Percentiles rank a stretch among this genome's conserved stretches.
Conservation (phyloP, 1,140 invertebrate genomes). For the Drosophila punjabiensis region DNA sequence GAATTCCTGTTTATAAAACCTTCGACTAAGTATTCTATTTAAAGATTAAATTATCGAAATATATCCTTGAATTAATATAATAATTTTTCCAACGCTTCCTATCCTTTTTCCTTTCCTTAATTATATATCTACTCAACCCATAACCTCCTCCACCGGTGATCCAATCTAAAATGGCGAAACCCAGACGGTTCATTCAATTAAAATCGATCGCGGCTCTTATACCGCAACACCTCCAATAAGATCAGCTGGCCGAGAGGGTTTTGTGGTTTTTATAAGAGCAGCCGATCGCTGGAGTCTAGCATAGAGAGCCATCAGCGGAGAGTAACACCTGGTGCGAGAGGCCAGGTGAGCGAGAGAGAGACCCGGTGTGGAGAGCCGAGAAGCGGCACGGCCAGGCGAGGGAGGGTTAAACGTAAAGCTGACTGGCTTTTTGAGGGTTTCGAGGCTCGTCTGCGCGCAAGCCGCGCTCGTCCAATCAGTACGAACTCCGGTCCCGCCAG, state of each 20-base stretch:
- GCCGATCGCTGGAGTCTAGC: conserved; percentile 12
- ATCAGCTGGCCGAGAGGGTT: conserved; percentile 55
- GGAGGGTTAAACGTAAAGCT: conserved; percentile 56
- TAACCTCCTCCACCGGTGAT: conserved; percentile 36
- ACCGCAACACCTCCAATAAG: conserved; percentile 69
- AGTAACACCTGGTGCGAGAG: conserved; percentile 29
- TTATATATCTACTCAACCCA: not conserved
- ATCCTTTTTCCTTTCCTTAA: not conserved
- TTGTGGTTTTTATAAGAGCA: conserved; percentile 32
- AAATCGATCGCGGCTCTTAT: conserved; percentile 44
- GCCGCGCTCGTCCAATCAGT: conserved; percentile 84
- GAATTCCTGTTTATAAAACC: no score
- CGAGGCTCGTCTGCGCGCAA: conserved; percentile 82
- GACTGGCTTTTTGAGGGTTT: conserved; percentile 61
- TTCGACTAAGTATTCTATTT: no score
- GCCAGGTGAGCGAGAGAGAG: conserved; percentile 31
- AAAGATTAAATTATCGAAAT: no score
- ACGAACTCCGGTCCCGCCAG: conserved; percentile 84
- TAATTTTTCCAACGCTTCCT: no score
- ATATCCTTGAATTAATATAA: no score
- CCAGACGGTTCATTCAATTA: conserved; percentile 45
- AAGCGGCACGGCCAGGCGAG: not conserved
- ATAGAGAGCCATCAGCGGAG: conserved; percentile 3
- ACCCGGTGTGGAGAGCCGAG: not conserved
- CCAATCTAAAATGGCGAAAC: conserved; percentile 76